These are phyloP conservation scores for Marcusenius ussheri DNA, from an alignment of 2,113 vertebrate genomes.

Conservation along the genomic window DNA sequence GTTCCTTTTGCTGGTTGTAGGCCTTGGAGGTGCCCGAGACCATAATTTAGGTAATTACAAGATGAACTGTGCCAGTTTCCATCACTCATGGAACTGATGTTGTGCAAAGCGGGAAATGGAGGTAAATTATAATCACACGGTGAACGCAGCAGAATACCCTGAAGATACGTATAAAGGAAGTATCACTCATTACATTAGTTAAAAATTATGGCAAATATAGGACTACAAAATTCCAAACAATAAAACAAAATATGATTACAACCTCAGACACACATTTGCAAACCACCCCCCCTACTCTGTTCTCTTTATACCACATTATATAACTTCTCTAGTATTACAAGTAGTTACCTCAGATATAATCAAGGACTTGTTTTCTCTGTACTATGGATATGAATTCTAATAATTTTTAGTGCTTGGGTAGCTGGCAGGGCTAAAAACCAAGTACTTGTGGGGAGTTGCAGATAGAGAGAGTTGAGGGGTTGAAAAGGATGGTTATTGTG, in stretches of 20 bases:
- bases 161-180: background rate
- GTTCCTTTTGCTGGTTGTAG: background rate
- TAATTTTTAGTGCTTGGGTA: background rate
- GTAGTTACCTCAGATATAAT: background rate
- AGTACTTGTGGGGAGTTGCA: background rate
- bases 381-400: background rate
- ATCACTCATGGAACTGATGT: background rate
- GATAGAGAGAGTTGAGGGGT: background rate
- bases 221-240: background rate
- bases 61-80: background rate
- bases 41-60: background rate
- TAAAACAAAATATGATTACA: background rate
- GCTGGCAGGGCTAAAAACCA: background rate
- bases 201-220: background rate
- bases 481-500: background rate
- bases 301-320: background rate
- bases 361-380: background rate
- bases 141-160: background rate
- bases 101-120: background rate
- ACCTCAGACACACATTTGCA: background rate
- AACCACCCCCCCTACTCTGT: background rate
- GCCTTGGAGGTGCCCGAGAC: background rate
- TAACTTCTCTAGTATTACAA: background rate
- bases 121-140: background rate
- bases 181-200: background rate